These are phyloP conservation scores for Rhabdornis inornatus DNA, from an alignment of 2,113 vertebrate genomes.

Conservation along the genomic window DNA sequence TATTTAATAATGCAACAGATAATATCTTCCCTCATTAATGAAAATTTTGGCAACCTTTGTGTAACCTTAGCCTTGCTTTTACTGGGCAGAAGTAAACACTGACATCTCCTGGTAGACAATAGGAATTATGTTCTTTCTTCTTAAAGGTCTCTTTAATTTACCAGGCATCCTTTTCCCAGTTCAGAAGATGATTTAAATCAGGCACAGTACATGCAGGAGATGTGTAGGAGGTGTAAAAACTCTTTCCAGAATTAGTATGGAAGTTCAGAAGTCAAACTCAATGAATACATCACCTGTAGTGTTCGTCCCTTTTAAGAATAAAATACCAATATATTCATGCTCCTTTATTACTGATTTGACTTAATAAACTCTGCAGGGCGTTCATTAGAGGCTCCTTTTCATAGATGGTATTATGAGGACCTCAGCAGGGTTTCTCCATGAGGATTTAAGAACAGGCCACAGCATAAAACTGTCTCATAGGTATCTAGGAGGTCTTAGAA, in stretches of 20 bases:
- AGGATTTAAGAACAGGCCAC: background rate
- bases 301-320: background rate
- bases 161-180: background rate
- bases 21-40: background rate
- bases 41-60: conserved; percentile 4
- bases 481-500: background rate
- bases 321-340: background rate
- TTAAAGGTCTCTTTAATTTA: background rate
- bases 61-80: conserved; percentile 25
- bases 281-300: background rate
- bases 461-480: background rate
- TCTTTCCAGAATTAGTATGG: background rate
- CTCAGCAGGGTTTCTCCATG: background rate
- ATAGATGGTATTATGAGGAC: background rate
- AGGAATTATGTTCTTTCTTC: background rate
- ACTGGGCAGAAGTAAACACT: conserved; percentile 46
- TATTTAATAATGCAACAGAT: background rate
- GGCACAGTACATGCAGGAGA: background rate
- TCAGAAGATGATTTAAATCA: background rate
- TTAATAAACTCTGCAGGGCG: background rate
- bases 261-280: background rate
- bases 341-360: background rate
- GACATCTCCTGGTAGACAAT: conserved; percentile 62
- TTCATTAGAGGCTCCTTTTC: background rate
- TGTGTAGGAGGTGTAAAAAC: background rate